These are phyloP conservation scores for human DNA, from an alignment of 2,113 vertebrate genomes.

Conservation along the genomic window DNA sequence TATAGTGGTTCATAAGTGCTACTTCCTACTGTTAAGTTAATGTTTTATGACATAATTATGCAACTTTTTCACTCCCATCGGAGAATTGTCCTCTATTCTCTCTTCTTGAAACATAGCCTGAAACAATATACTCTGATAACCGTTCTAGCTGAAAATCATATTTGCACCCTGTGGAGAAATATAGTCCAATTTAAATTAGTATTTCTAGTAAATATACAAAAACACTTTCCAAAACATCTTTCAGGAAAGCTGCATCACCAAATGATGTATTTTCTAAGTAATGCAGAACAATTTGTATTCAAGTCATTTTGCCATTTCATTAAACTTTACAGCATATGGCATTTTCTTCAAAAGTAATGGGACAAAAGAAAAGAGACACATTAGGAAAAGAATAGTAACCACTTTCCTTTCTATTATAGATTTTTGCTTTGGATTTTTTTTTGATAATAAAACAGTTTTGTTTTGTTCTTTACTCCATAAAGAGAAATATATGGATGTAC, in stretches of 20 bases:
- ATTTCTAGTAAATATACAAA: conserved; percentile 83
- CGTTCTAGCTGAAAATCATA: conserved; percentile 81
- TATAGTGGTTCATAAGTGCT: conserved; percentile 79
- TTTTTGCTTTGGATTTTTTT: conserved; percentile 41
- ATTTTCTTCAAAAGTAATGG: conserved; percentile 67
- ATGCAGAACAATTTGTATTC: conserved; percentile 59
- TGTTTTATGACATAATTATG: conserved; percentile 83
- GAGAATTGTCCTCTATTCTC: conserved; percentile 82
- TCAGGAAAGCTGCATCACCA: conserved; percentile 56
- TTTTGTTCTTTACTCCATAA: conserved; percentile 2
- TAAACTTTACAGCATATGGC: conserved; percentile 70
- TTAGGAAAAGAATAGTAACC: conserved; percentile 51
- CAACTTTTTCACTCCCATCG: conserved; percentile 80
- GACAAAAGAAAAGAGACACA: conserved; percentile 7
- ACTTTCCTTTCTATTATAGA: conserved; percentile 20
- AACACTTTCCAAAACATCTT: conserved; percentile 72
- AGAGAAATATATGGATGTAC: neutral
- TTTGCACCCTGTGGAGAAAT: conserved; percentile 83
- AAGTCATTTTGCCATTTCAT: conserved; percentile 67
- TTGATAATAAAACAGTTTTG: conserved; percentile 6
- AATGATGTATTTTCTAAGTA: conserved; percentile 71
- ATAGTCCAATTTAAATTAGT: conserved; percentile 78
- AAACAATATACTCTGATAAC: conserved; percentile 80
- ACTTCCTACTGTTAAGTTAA: conserved; percentile 86
- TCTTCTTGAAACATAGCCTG: conserved; percentile 83